Conservation (phyloP, 2,113 vertebrate genomes). For the Phylloscopus whistleri region DNA sequence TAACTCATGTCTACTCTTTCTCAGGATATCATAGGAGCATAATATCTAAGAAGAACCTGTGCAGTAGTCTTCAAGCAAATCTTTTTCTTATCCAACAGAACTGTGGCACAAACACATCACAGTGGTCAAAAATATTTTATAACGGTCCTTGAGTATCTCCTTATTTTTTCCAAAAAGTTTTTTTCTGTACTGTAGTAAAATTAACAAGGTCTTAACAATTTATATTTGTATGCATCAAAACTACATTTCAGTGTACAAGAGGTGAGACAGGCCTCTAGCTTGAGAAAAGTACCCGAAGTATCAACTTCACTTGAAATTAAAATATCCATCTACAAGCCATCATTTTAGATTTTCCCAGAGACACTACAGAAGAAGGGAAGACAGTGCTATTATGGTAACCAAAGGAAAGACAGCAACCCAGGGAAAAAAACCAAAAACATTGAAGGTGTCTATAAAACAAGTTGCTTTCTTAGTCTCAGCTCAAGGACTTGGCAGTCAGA, state of each 20-base stretch:
- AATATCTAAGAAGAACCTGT: neutral
- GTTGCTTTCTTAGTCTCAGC: neutral
- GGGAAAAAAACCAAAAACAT: accelerated
- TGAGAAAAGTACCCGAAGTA: neutral
- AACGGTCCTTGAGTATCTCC: neutral
- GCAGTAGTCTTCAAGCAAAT: neutral
- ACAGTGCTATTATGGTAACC: neutral
- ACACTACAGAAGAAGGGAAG: neutral
- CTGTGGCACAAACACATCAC: neutral
- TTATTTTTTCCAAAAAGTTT: neutral
- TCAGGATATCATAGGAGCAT: neutral
- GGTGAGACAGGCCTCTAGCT: neutral
- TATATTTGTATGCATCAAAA: neutral
- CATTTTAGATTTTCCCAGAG: neutral
- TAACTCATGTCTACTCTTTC: neutral
- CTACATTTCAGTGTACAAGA: neutral
- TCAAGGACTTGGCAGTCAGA: neutral
- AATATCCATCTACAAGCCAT: neutral
- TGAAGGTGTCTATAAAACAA: neutral
- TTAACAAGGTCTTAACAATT: neutral
- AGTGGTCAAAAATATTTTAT: neutral
- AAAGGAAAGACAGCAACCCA: neutral
- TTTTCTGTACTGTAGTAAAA: neutral
- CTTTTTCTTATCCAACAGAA: neutral
- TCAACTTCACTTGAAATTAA: neutral